phyloP scores from a whole-genome alignment of 2,888 invertebrate species.

The Drosophila gaucha region DNA sequence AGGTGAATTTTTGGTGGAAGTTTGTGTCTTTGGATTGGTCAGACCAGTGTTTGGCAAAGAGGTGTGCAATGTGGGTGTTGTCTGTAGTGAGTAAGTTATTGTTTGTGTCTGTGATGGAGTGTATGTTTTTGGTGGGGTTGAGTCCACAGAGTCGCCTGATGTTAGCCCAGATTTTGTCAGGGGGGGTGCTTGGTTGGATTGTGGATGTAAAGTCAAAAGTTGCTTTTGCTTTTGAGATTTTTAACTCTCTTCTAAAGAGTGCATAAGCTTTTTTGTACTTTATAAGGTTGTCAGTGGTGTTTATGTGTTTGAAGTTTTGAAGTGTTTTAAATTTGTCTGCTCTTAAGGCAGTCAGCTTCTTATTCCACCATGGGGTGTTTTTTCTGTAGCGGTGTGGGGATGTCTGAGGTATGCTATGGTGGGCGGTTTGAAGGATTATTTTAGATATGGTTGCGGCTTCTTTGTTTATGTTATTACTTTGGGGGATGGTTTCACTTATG shows the following conservation, averaged over 20 bases:
- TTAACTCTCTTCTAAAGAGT: not conserved
- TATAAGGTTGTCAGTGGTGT: slow-evolving; percentile 11
- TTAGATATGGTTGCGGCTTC: slow-evolving; percentile 8
- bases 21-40: not conserved
- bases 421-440: slow-evolving; percentile 17
- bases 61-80: not conserved
- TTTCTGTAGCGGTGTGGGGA: slow-evolving; percentile 8
- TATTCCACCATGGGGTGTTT: slow-evolving; percentile 22
- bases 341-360: not conserved
- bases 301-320: slow-evolving; percentile 10
- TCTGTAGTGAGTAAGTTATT: not conserved
- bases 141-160: slow-evolving; percentile 13
- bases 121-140: slow-evolving; percentile 4
- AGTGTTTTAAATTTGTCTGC: slow-evolving; percentile 12
- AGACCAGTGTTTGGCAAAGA: not conserved
- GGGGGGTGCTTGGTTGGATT: too few species aligned
- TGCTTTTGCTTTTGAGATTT: not conserved
- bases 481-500: not conserved
- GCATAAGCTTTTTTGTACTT: slow-evolving; percentile 19
- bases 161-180: slow-evolving; percentile 5
- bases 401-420: slow-evolving; percentile 20
- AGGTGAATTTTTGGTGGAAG: not conserved
- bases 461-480: not conserved
- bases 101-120: not conserved
- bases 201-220: too few species aligned